These are phyloP conservation scores for Passer montanus DNA, from an alignment of 2,113 vertebrate genomes.

Conservation along the genomic window DNA sequence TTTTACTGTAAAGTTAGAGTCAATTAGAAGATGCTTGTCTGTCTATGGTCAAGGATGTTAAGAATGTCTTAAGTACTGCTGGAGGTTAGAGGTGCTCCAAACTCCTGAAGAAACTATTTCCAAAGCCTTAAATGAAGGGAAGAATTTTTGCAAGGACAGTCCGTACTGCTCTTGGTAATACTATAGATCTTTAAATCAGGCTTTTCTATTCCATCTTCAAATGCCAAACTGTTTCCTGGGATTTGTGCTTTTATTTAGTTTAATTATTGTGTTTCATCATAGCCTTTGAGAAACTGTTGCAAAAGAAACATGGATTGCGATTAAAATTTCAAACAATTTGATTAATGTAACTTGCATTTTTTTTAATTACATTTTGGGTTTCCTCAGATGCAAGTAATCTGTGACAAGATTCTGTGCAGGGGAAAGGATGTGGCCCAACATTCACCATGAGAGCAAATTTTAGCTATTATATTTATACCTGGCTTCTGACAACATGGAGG, in stretches of 20 bases:
- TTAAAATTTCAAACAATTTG: slow-evolving; percentile 10
- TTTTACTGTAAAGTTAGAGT: background rate
- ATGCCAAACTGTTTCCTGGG: background rate
- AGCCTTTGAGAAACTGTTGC: background rate
- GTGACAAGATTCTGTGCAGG: background rate
- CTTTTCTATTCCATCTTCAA: background rate
- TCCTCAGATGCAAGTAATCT: background rate
- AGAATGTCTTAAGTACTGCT: background rate
- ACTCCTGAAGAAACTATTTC: background rate
- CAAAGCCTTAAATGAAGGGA: slow-evolving; percentile 25
- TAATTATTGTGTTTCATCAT: background rate
- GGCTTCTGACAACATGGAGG: background rate
- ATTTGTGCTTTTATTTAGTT: background rate
- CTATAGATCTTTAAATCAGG: background rate
- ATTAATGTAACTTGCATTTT: background rate
- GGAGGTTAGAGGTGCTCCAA: slow-evolving; percentile 1
- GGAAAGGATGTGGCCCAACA: background rate
- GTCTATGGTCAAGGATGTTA: background rate
- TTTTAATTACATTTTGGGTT: background rate
- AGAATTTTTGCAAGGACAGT: background rate
- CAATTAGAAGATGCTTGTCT: background rate
- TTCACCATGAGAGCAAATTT: background rate
- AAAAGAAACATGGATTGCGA: background rate
- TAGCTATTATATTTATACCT: background rate
- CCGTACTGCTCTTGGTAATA: background rate